A percentile compares a stretch with the other conserved stretches of the same genome.
phyloP scores from a whole-genome alignment of 2,888 invertebrate genomes.

The Chirona hameri region DNA sequence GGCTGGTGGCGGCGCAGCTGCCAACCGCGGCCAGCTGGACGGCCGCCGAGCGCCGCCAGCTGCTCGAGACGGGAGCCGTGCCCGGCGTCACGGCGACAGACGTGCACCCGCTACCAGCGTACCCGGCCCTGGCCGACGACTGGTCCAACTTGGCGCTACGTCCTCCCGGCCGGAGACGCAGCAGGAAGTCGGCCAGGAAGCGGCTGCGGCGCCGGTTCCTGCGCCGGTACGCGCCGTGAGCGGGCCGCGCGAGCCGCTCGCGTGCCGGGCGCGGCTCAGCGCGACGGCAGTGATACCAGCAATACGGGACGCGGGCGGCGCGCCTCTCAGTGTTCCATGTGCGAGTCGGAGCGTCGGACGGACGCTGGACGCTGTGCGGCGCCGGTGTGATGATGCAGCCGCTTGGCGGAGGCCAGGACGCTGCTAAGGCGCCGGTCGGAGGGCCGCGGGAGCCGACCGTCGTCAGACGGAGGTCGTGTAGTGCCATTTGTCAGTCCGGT shows the following conservation, averaged over 20 bases:
- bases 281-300: background rate
- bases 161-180: constrained; percentile 37
- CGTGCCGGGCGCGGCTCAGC: background rate
- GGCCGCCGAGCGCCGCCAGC: constrained; percentile 34
- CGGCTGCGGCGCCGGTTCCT: constrained; percentile 35
- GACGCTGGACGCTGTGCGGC: background rate
- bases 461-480: background rate
- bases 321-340: background rate
- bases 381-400: background rate
- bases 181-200: constrained; percentile 32
- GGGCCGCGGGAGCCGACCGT: background rate
- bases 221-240: constrained; percentile 37
- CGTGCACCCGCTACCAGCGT: constrained; percentile 35
- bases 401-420: too few relatives aligned
- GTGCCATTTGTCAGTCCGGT: background rate
- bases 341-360: background rate
- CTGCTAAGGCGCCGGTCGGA: background rate
- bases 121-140: constrained; percentile 39
- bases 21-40: constrained; percentile 36
- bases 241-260: constrained; percentile 35
- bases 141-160: constrained; percentile 38
- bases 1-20: background rate
- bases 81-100: constrained; percentile 35
- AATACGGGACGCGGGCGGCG: background rate
- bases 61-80: constrained; percentile 37